These are phyloP conservation scores for Paralinhomoeus sp. DNA, from an alignment of 2,888 invertebrate genomes.

Conservation along the genomic window DNA sequence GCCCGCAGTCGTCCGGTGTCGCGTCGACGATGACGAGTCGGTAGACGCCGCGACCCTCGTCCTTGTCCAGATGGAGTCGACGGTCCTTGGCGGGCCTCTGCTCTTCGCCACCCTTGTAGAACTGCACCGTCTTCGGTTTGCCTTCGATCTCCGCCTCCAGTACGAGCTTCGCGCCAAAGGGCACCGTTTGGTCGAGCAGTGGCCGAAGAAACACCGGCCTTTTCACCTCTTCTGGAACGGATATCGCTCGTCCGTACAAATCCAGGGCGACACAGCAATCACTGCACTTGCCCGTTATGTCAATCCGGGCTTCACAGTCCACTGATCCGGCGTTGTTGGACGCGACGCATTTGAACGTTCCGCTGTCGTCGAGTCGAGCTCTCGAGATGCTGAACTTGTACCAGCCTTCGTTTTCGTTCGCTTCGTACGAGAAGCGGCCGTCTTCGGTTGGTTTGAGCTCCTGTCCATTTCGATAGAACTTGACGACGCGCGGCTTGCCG, in stretches of 20 bases:
- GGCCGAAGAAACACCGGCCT: not conserved
- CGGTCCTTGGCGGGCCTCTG: not conserved
- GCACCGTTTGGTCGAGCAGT: not conserved
- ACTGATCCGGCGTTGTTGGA: constrained; percentile 81
- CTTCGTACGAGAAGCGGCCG: no score
- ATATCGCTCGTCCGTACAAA: no score
- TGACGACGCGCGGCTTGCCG: no score
- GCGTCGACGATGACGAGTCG: constrained; percentile 28
- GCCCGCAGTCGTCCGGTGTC: constrained; percentile 46
- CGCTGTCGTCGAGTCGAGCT: no score
- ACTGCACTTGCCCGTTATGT: no score
- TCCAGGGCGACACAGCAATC: no score
- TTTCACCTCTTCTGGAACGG: no score
- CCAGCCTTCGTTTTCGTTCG: no score
- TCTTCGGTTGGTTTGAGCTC: no score
- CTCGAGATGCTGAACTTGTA: no score
- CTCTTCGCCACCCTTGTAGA: constrained; percentile 2
- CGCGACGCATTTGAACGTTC: constrained; percentile 69
- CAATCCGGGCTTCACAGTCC: no score
- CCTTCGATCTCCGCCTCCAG: constrained; percentile 41
- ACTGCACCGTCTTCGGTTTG: constrained; percentile 56
- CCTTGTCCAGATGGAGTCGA: not conserved
- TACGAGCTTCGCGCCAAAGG: not conserved
- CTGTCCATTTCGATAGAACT: no score
- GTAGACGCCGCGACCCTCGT: not conserved